Percentiles rank a stretch among this genome's conserved stretches.
Conservation (phyloP, 2,888 invertebrate genomes). For the Argyra leucocephala region DNA sequence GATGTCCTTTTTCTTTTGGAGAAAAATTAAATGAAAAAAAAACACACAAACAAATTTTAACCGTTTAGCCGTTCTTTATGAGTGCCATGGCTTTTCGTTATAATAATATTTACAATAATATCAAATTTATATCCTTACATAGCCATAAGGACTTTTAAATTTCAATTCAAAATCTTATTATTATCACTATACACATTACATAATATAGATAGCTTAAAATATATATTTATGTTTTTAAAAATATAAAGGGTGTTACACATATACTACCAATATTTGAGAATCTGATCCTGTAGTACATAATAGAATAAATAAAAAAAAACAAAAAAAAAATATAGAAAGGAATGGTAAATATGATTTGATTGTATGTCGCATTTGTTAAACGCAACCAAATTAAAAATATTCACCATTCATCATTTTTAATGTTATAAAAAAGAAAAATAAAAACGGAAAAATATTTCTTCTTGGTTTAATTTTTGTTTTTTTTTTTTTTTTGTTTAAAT, state of each 20-base stretch:
- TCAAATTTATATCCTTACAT: not conserved
- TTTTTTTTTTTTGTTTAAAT: no score
- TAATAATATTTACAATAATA: not conserved
- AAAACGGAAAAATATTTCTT: no score
- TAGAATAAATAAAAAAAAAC: not conserved
- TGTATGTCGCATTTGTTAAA: constrained; percentile 6
- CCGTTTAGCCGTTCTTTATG: not conserved
- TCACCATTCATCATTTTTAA: constrained; percentile 6
- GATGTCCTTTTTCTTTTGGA: not conserved
- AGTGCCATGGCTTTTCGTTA: not conserved
- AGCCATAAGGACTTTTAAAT: constrained; percentile 3
- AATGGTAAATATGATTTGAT: not conserved
- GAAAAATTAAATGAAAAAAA: no score
- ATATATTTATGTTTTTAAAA: not conserved
- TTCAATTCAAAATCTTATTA: not conserved
- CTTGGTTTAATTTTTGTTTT: no score
- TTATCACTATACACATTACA: not conserved
- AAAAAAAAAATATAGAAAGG: no score
- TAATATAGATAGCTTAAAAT: not conserved
- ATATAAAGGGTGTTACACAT: not conserved
- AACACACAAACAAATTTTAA: not conserved
- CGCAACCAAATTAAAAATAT: constrained; percentile 6
- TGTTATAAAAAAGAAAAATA: not conserved
- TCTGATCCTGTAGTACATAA: no score
- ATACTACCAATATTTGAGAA: no score